Evolutionary conservation across 2,113 vertebrate genomes (phyloP).

Genomic region (Coracopsis vasa): DNA sequence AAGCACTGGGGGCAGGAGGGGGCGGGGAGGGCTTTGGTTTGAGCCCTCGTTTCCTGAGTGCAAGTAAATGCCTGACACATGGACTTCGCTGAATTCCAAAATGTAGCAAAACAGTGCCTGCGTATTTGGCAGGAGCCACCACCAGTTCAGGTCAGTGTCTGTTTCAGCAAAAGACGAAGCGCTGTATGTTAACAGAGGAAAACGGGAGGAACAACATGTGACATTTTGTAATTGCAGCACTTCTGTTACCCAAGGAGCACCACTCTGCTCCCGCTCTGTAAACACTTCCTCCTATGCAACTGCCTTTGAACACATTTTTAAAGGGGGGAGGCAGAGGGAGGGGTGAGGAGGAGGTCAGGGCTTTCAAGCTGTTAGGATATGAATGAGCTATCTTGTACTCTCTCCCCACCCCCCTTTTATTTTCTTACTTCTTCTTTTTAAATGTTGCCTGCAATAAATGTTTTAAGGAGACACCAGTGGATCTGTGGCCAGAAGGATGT

Average conservation of each 20-base stretch:
- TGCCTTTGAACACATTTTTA: conserved; percentile 49
- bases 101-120: conserved; percentile 78
- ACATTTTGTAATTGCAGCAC: conserved; percentile 50
- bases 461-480: not conserved
- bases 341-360: conserved; percentile 50
- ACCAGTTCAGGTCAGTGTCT: conserved; percentile 78
- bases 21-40: conserved; percentile 56
- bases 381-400: not conserved
- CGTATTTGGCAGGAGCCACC: conserved; percentile 76
- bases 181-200: conserved; percentile 53
- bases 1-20: conserved; percentile 33
- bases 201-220: conserved; percentile 67
- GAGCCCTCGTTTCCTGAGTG: conserved; percentile 69
- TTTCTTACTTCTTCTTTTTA: not conserved
- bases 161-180: conserved; percentile 59
- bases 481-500: not conserved
- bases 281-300: conserved; percentile 60
- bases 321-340: not conserved
- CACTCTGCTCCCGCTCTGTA: conserved; percentile 48
- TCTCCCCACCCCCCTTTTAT: fast-evolving
- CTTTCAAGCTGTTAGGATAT: conserved; percentile 46
- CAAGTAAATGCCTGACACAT: conserved; percentile 77
- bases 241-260: conserved; percentile 56
- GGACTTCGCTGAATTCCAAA: conserved; percentile 76
- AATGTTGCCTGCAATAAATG: not conserved